Conservation (phyloP, 2,113 vertebrate species). For the Thinocorus orbignyianus region DNA sequence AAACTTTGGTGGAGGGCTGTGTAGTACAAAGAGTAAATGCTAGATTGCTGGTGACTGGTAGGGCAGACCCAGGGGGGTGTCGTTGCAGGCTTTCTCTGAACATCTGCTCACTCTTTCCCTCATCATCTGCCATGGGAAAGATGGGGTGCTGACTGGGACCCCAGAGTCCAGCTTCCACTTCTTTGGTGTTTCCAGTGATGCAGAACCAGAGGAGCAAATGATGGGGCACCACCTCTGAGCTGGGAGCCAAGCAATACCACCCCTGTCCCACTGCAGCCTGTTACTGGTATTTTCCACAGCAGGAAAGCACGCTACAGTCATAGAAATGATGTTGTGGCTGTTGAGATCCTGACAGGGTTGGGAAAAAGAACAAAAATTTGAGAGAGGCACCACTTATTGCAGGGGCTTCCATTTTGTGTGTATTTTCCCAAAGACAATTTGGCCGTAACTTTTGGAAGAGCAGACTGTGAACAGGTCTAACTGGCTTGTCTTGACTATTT, state of each 20-base stretch:
- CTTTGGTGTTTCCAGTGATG: not conserved
- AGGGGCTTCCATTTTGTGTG: not conserved
- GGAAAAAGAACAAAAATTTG: not conserved
- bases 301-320: not conserved
- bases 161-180: not conserved
- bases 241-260: not conserved
- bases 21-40: not conserved
- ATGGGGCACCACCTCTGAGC: not conserved
- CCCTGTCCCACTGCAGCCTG: not conserved
- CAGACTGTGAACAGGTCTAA: not conserved
- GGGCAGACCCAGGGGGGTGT: not conserved
- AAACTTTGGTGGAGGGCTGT: not conserved
- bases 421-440: not conserved
- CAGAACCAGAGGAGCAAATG: rapidly evolving
- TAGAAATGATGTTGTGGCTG: not conserved
- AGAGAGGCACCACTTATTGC: not conserved
- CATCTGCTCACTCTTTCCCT: not conserved
- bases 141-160: not conserved
- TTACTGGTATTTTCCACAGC: not conserved
- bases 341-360: not conserved
- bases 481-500: not conserved
- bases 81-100: not conserved
- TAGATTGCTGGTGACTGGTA: not conserved
- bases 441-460: not conserved
- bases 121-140: not conserved